Evolutionary conservation across 2,797 vertebrate genomes (phyloP).

Genomic region (Myotis findleyi): DNA sequence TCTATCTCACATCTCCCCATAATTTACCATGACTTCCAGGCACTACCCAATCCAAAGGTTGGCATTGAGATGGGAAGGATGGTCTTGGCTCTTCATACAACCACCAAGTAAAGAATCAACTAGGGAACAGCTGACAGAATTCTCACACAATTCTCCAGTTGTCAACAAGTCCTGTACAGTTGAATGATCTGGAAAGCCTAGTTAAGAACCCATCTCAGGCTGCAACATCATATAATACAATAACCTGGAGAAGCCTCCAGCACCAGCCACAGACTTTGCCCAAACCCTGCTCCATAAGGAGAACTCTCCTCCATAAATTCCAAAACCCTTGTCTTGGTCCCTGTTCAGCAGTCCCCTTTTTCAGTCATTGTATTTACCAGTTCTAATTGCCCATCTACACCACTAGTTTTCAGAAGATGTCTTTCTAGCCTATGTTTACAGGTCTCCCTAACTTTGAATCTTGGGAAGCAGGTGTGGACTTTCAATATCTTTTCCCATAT

Average conservation of each 20-base stretch:
- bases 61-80: background rate
- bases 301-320: background rate
- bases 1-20: background rate
- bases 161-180: background rate
- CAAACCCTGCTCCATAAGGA: background rate
- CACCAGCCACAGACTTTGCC: background rate
- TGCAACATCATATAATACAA: background rate
- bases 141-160: background rate
- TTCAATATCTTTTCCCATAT: background rate
- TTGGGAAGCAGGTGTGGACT: background rate
- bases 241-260: background rate
- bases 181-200: background rate
- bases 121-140: background rate
- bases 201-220: background rate
- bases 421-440: background rate
- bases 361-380: background rate
- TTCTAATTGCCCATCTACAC: background rate
- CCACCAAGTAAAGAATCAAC: background rate
- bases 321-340: background rate
- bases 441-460: background rate
- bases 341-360: background rate
- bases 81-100: background rate
- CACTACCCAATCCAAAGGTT: background rate
- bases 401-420: background rate
- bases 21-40: background rate